phyloP scores from a whole-genome alignment of 1,140 invertebrate species.

The Sarcophaga bullata region DNA sequence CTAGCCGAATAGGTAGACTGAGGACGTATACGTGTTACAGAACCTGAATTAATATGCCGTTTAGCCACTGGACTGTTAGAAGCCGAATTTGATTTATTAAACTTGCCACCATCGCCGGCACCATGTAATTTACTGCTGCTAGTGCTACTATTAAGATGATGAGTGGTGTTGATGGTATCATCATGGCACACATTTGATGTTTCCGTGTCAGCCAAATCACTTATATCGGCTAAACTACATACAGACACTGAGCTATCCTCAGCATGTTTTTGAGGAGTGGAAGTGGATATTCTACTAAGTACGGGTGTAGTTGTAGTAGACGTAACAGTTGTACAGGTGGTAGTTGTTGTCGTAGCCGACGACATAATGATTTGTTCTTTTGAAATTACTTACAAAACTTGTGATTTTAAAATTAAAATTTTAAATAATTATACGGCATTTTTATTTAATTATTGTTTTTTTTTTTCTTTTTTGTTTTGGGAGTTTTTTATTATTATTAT shows the following conservation, averaged over 20 bases:
- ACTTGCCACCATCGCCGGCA: constrained; percentile 36
- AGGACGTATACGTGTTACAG: constrained; percentile 57
- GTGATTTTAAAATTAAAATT: neutral
- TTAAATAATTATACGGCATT: neutral
- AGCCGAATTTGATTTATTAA: constrained; percentile 46
- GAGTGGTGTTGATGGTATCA: constrained; percentile 46
- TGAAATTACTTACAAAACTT: neutral
- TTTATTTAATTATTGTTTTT: neutral
- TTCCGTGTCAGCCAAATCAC: constrained; percentile 41
- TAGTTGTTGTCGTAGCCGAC: constrained; percentile 28
- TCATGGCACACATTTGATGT: constrained; percentile 52
- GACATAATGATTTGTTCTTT: constrained; percentile 21
- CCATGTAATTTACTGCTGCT: neutral
- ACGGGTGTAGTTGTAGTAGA: constrained; percentile 22
- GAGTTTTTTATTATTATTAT: neutral
- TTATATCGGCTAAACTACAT: constrained; percentile 43
- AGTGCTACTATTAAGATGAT: constrained; percentile 27
- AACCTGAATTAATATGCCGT: constrained; percentile 55
- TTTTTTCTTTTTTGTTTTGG: neutral
- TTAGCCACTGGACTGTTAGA: constrained; percentile 57
- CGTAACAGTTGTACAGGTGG: constrained; percentile 24
- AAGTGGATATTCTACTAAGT: constrained; percentile 56
- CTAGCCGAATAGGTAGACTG: constrained; percentile 63
- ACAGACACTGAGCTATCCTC: constrained; percentile 29
- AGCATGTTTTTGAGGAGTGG: constrained; percentile 56